Base-by-base conservation (phyloP, 2,797 vertebrate species). In the Epinephelus awoara region DNA sequence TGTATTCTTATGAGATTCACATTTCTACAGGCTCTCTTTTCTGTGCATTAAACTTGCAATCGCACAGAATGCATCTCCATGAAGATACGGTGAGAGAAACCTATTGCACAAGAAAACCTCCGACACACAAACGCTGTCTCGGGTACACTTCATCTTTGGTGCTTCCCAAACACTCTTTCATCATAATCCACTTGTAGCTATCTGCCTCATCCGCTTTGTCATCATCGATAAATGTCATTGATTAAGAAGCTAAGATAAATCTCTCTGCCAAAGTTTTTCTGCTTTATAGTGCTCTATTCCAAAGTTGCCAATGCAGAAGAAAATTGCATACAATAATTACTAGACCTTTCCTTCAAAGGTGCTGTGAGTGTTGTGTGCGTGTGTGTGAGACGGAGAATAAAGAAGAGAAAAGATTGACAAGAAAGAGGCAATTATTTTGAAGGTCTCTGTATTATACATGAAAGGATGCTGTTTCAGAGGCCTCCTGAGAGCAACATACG, bases 401-500 rank as follows among this genome's bases (percentile, higher is more conserved):
- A 56, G 38, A 46, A 55, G 56, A 80, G 10, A 85, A 66, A 52
- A 63, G 57, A 83, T 34, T 89, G 88, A 92, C 84, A 87, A 86
- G 79, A 84, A 86, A 86, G 87, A 86, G 79, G 74, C 86, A 88
- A 91, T 90, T 91, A 88, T 85, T 89, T 86, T 83, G 80, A 87
- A 88, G 76, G 72, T 85, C 38, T 83, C 75, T 91, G 77, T 91
- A 87, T 89, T 86, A 85, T 86, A 86, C 85, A 92, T 91, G 89
- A 92, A 87, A 90, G 79, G 71, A 85, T 75, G 66, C 74, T 54
- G 55, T 84, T 85, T 80, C 77, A 27, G 78, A 72, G 64, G 63
- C 70, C 85, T 86, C 85, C 64, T 42, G 77, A 87, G 92, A 87
- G 74, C 74, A 42, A 47, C 88, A 82, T 72, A 75, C 25, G 62